These are phyloP conservation scores for Pelvicachromis taeniatus DNA, from an alignment of 2,113 vertebrate species.

Conservation along the genomic window DNA sequence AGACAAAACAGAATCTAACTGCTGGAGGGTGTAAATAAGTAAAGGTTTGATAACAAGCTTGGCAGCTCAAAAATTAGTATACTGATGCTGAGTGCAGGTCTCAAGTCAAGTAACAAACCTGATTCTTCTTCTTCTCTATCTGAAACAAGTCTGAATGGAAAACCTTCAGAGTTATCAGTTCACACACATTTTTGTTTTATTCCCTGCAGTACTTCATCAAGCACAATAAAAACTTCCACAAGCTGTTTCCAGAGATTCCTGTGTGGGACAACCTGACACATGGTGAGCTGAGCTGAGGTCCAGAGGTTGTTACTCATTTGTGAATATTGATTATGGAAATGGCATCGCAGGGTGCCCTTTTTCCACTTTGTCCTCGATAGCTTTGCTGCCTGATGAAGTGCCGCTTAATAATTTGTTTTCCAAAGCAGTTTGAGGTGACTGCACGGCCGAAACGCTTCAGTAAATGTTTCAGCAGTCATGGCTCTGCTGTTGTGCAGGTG, in stretches of 20 bases:
- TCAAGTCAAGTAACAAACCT: background rate
- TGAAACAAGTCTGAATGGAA: background rate
- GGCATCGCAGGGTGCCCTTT: background rate
- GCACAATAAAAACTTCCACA: constrained; percentile 68
- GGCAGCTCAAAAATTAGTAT: background rate
- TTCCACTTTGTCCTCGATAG: background rate
- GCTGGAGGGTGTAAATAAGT: background rate
- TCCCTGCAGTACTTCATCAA: constrained; percentile 60
- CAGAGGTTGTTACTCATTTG: background rate
- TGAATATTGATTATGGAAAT: constrained; percentile 14
- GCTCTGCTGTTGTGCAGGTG: background rate
- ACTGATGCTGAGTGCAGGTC: background rate
- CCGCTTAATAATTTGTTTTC: background rate
- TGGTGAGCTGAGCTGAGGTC: constrained; percentile 59
- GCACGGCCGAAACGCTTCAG: background rate
- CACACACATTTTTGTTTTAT: background rate
- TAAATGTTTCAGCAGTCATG: background rate
- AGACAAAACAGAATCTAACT: background rate
- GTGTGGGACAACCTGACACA: constrained; percentile 62
- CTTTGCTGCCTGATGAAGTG: background rate
- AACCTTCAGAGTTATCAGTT: background rate
- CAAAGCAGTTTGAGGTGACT: background rate
- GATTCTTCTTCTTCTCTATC: background rate
- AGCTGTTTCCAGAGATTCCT: constrained; percentile 73
- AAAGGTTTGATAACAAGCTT: background rate